Evolutionary conservation across 1,140 invertebrate genomes (phyloP).

Genomic region (Zaprionus gabonicus): DNA sequence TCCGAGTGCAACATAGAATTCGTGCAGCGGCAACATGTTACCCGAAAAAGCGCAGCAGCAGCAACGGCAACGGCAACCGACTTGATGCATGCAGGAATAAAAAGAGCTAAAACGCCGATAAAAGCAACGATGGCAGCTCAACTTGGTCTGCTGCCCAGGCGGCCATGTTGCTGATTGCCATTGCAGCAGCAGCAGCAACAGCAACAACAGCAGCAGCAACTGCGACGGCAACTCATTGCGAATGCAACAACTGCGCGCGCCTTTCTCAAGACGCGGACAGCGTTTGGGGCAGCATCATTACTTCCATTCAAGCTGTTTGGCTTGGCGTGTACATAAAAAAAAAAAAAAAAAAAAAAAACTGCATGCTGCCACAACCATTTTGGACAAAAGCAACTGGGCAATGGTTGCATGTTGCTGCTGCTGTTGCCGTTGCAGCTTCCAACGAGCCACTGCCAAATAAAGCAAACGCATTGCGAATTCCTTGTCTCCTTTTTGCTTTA

Average conservation of each 20-base stretch:
- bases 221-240: constrained; percentile 69
- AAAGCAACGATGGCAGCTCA: constrained; percentile 79
- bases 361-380: constrained; percentile 70
- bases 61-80: constrained; percentile 6
- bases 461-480: constrained; percentile 83
- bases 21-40: constrained; percentile 79
- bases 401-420: constrained; percentile 70
- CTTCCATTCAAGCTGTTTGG: constrained; percentile 82
- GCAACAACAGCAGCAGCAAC: constrained; percentile 15
- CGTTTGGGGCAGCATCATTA: constrained; percentile 75
- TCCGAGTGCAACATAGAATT: constrained; percentile 81
- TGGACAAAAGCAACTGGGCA: constrained; percentile 77
- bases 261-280: constrained; percentile 76
- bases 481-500: constrained; percentile 70
- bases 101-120: constrained; percentile 75
- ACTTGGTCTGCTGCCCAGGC: constrained; percentile 81
- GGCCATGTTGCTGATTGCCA: constrained; percentile 80
- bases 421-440: constrained; percentile 40
- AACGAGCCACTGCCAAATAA: constrained; percentile 74
- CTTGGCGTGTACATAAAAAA: constrained; percentile 80
- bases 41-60: constrained; percentile 58
- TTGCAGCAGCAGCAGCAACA: constrained; percentile 49
- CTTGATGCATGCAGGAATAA: constrained; percentile 46
- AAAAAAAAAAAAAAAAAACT: constrained; percentile 12
- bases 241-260: constrained; percentile 77